Evolutionary conservation across 2,113 vertebrate genomes (phyloP), one percentile per base, ranked within the genome.

Genomic region (Sylvilagus bachmani): DNA sequence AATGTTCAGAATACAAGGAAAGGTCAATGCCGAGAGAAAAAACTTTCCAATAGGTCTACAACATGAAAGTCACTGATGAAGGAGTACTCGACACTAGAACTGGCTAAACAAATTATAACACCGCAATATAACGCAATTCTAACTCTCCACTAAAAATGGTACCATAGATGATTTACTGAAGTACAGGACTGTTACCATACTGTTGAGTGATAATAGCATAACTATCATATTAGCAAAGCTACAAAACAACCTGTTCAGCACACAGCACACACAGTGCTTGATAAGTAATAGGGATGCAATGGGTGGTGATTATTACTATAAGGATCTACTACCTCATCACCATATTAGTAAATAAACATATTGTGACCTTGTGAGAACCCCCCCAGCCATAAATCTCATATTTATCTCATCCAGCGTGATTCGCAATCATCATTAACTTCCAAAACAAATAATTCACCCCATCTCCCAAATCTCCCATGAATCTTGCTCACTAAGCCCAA

Each of bases 381-480:
- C 74, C 27, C 33, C 27, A 69, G 49, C 19, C 49, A 69, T 17
- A 82, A 75, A 75, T 49, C 33, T 89, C 67, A 44, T 33, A 36
- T 49, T 83, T 75, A 44, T 49, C 33, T 75, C 55, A 64, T 80
- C 24, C 70, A 89, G 74, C 29, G 75, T 58, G 33, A 77, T 67
- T 82, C 67, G 77, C 13, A 58, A 13, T 81, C 75, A 38, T 8
- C 49, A 78, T 73, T 53, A 92, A 83, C 13, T 70, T 78, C n/a
- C 38, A 88, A 87, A 91, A 74, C 51, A 69, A 95, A 87, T 82
- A 55, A 82, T 53, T 77, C 70, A 85, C 31, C 70, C 17, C 51
- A 62, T 61, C 38, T 91, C 64, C 64, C 71, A 92, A 83, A 61
- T 8, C 6, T 53, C 29, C 49, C 24, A 61, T 67, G 58, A 81